These are phyloP conservation scores for Molanna angustata DNA, from an alignment of 2,888 invertebrate genomes.

Conservation along the genomic window DNA sequence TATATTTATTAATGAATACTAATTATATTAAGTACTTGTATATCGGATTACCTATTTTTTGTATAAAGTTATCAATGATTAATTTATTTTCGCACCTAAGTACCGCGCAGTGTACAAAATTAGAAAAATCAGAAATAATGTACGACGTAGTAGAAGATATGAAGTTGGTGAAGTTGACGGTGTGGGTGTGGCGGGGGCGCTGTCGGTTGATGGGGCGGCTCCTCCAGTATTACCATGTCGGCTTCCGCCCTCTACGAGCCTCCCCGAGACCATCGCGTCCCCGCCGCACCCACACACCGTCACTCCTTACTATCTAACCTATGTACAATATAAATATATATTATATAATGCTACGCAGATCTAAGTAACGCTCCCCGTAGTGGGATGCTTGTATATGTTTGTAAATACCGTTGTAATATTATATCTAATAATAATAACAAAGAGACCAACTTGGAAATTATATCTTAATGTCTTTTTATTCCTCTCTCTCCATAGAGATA, in stretches of 20 bases:
- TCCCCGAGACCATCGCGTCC: slow-evolving; percentile 27
- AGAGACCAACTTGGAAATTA: slow-evolving; percentile 32
- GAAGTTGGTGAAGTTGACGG: no score
- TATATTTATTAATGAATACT: slow-evolving; percentile 29
- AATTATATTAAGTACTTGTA: slow-evolving; percentile 21
- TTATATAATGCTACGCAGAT: not conserved
- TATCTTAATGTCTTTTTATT: slow-evolving; percentile 24
- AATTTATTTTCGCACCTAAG: slow-evolving; percentile 32
- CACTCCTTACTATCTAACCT: not conserved
- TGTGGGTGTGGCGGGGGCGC: slow-evolving; percentile 18
- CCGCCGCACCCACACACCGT: slow-evolving; percentile 9
- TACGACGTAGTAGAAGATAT: no score
- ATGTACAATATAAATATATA: not conserved
- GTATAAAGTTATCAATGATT: slow-evolving; percentile 31
- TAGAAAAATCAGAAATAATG: slow-evolving; percentile 22
- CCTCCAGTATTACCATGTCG: slow-evolving; percentile 71
- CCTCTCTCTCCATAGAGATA: not conserved
- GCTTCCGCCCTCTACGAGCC: slow-evolving; percentile 48
- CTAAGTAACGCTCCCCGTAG: slow-evolving; percentile 4
- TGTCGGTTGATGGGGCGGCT: slow-evolving; percentile 16
- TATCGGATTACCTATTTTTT: slow-evolving; percentile 22
- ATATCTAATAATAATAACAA: slow-evolving; percentile 31
- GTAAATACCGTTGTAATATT: slow-evolving; percentile 30
- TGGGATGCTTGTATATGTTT: slow-evolving; percentile 27
- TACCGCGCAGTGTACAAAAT: slow-evolving; percentile 33